Conservation (phyloP, 2,888 invertebrate genomes). For the Lumbricus terrestris region DNA sequence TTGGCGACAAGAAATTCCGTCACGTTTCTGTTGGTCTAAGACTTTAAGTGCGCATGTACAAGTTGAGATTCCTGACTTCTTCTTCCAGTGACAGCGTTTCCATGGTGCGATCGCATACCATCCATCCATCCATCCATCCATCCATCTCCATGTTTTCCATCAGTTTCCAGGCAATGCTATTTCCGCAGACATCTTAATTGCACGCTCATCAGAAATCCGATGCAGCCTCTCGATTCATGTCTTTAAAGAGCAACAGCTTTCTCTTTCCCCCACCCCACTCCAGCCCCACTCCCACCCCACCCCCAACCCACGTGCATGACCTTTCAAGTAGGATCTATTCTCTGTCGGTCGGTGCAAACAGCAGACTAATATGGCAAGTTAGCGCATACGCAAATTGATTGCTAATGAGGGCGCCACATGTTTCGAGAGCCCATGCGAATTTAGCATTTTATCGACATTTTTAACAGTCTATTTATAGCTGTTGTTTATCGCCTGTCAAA, state of each 20-base stretch:
- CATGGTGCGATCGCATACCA: background rate
- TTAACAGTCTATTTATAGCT: background rate
- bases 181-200: background rate
- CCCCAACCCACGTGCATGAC: no score
- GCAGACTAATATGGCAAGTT: background rate
- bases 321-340: no score
- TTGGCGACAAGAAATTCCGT: background rate
- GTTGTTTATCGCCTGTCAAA: no score
- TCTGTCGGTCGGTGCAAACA: no score
- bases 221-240: background rate
- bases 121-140: background rate
- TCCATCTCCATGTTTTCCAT: background rate
- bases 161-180: background rate
- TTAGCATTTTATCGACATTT: background rate
- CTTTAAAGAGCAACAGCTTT: background rate
- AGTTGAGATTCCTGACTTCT: slow-evolving; percentile 3
- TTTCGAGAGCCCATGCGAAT: background rate
- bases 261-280: no score
- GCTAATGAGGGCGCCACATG: background rate
- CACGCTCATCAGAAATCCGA: background rate
- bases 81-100: background rate
- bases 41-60: background rate
- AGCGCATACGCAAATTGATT: background rate
- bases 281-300: no score
- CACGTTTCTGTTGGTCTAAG: background rate